Conservation (phyloP, 2,888 invertebrate genomes). For the Apamea crenata region DNA sequence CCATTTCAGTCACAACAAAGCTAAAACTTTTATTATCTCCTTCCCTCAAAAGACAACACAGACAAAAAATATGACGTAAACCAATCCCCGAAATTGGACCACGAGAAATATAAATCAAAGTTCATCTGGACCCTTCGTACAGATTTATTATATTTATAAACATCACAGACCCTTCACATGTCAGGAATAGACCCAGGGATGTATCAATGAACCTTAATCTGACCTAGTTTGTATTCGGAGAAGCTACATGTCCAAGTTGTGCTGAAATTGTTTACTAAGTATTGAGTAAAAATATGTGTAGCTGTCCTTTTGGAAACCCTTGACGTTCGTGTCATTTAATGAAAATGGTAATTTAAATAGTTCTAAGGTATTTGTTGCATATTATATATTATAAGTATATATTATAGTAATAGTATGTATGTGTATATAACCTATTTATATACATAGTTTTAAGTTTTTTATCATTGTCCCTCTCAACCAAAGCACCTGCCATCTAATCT, state of each 20-base stretch:
- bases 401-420: too few relatives aligned
- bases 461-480: too few relatives aligned
- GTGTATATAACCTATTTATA: too few relatives aligned
- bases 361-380: not conserved
- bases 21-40: not conserved
- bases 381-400: too few relatives aligned
- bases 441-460: too few relatives aligned
- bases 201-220: conserved; percentile 54
- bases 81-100: conserved; percentile 19
- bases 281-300: conserved; percentile 8
- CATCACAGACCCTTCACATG: conserved; percentile 43
- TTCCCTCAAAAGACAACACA: conserved; percentile 7
- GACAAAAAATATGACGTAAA: not conserved
- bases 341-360: not conserved
- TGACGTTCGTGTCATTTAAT: not conserved
- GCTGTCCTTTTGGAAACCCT: not conserved
- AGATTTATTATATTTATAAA: conserved; percentile 45
- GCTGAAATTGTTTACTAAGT: conserved; percentile 23
- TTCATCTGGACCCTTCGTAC: conserved; percentile 34
- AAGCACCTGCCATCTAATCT: too few relatives aligned
- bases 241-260: conserved; percentile 21
- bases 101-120: conserved; percentile 42
- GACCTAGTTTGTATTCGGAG: conserved; percentile 53
- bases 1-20: conserved; percentile 6
- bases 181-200: conserved; percentile 26